phyloP scores from a whole-genome alignment of 2,888 invertebrate genomes.

The Falcaria lacertinaria region DNA sequence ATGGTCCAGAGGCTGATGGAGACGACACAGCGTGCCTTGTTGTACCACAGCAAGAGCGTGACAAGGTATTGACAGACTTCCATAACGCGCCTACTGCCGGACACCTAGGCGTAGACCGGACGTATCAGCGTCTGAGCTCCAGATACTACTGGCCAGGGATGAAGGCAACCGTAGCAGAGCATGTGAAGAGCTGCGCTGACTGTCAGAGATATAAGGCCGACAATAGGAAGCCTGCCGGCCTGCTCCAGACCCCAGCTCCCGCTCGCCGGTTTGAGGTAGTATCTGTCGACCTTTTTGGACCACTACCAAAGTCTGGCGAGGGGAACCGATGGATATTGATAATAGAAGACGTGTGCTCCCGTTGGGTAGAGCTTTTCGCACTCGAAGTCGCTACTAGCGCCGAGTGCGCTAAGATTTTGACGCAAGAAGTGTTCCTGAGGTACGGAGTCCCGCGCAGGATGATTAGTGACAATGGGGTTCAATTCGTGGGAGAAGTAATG shows the following conservation, averaged over 20 bases:
- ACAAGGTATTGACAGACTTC: constrained; percentile 4
- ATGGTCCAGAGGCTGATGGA: constrained; percentile 2
- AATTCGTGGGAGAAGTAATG: too few relatives aligned
- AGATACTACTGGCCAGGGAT: constrained; percentile 30
- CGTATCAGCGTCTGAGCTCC: constrained; percentile 8
- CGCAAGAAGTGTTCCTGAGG: too few relatives aligned
- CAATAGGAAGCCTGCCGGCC: constrained; percentile 34
- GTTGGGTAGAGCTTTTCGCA: constrained; percentile 25
- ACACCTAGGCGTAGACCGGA: constrained; percentile 18
- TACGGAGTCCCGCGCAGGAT: too few relatives aligned
- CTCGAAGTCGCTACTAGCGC: constrained; percentile 19
- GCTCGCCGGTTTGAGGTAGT: constrained; percentile 28
- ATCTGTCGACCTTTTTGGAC: constrained; percentile 32
- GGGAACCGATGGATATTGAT: constrained; percentile 18
- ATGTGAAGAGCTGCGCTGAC: constrained; percentile 24
- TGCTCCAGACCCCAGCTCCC: constrained; percentile 26
- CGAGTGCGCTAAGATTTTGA: constrained; percentile 22
- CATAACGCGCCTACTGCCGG: constrained; percentile 21
- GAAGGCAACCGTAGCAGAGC: constrained; percentile 18
- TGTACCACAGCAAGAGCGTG: constrained; percentile 12
- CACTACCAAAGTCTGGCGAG: constrained; percentile 11
- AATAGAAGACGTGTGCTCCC: constrained; percentile 19
- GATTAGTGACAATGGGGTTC: too few relatives aligned
- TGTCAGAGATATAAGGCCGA: constrained; percentile 36
- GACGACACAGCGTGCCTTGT: constrained; percentile 12